These are phyloP conservation scores for Lerema accius DNA, from an alignment of 1,140 invertebrate species.

Conservation along the genomic window DNA sequence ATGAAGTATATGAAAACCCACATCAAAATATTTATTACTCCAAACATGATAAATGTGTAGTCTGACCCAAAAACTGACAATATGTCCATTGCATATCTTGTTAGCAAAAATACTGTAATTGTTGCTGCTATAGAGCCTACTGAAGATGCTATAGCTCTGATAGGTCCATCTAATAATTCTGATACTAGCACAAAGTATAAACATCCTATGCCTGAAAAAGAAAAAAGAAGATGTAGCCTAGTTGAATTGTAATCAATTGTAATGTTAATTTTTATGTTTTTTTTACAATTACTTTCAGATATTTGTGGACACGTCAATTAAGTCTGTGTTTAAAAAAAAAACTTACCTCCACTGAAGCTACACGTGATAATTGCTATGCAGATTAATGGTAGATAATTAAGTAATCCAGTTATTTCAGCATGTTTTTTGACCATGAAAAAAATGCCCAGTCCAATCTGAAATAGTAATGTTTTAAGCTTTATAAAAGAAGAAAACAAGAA, in stretches of 20 bases:
- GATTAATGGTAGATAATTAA: slow-evolving; percentile 46
- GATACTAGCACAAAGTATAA: slow-evolving; percentile 23
- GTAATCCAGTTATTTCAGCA: slow-evolving; percentile 36
- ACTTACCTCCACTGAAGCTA: slow-evolving; percentile 44
- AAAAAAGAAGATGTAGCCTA: too few species aligned
- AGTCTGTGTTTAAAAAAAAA: too few species aligned
- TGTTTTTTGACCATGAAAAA: slow-evolving; percentile 46
- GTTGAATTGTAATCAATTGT: too few species aligned
- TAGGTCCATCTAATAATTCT: slow-evolving; percentile 33
- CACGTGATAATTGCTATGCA: slow-evolving; percentile 42
- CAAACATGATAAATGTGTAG: slow-evolving; percentile 40
- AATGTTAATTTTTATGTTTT: too few species aligned
- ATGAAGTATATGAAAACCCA: slow-evolving; percentile 77
- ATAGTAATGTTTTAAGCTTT: slow-evolving; percentile 24
- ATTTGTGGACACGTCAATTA: too few species aligned
- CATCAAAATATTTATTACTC: slow-evolving; percentile 24
- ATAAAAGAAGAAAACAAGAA: too few species aligned
- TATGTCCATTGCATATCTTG: slow-evolving; percentile 32
- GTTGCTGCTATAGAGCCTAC: not conserved
- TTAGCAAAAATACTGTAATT: slow-evolving; percentile 8
- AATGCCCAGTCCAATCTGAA: slow-evolving; percentile 45
- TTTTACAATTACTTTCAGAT: too few species aligned
- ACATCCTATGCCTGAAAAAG: slow-evolving; percentile 23
- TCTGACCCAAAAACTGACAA: slow-evolving; percentile 36
- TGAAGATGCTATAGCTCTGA: slow-evolving; percentile 26